These are phyloP conservation scores for Cabera pusaria DNA, from an alignment of 2,888 invertebrate genomes.

Conservation along the genomic window DNA sequence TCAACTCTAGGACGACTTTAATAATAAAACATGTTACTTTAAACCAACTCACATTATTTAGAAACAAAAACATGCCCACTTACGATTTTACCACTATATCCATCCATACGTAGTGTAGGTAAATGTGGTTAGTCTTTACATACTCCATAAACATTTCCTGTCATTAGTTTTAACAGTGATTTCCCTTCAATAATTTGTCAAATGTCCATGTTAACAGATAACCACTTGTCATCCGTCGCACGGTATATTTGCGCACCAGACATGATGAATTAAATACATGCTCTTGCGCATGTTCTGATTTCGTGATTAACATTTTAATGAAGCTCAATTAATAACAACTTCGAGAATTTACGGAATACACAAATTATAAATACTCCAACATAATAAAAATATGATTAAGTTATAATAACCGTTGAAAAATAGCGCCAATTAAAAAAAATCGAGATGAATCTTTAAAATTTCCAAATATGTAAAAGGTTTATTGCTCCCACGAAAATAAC, in stretches of 20 bases:
- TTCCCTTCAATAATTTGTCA: conserved; percentile 26
- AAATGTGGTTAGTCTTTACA: not conserved
- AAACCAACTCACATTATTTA: too few relatives aligned
- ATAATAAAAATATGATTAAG: conserved; percentile 17
- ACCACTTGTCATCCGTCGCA: conserved; percentile 39
- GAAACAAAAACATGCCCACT: too few relatives aligned
- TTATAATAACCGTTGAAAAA: conserved; percentile 8
- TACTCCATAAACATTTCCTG: conserved; percentile 5
- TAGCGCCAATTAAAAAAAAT: conserved; percentile 15
- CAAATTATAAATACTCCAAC: conserved; percentile 15
- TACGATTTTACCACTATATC: too few relatives aligned
- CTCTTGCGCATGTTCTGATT: conserved; percentile 7
- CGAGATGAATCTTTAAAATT: conserved; percentile 6
- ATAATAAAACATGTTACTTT: too few relatives aligned
- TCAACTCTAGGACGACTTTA: too few relatives aligned
- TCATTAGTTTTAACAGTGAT: conserved; percentile 7
- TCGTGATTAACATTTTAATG: conserved; percentile 4
- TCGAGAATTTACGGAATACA: not conserved
- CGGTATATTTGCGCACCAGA: conserved; percentile 30
- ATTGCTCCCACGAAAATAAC: conserved; percentile 14
- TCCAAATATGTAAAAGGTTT: conserved; percentile 16
- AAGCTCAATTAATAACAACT: conserved; percentile 5
- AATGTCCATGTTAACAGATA: conserved; percentile 36
- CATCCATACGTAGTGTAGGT: too few relatives aligned
- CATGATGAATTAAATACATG: conserved; percentile 24